These are phyloP conservation scores for Pavo muticus DNA, from an alignment of 2,113 vertebrate genomes.

Conservation along the genomic window DNA sequence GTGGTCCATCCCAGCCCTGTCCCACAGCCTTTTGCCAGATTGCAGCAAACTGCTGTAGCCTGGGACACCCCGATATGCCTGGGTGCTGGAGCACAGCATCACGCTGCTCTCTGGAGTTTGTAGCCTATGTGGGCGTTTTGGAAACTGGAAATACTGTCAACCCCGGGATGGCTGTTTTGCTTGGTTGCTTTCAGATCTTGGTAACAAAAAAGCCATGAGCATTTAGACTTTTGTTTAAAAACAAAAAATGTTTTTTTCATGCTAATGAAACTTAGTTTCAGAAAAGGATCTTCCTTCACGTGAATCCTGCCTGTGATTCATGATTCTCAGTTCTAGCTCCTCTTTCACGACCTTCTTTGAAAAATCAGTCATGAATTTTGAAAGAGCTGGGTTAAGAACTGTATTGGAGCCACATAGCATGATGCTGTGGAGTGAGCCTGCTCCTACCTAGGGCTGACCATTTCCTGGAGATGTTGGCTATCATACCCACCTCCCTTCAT, in stretches of 20 bases:
- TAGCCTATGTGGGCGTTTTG: not conserved
- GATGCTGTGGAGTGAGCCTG: not conserved
- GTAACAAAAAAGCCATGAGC: not conserved
- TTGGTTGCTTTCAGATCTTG: not conserved
- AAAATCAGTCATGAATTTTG: not conserved
- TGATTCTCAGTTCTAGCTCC: not conserved
- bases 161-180: not conserved
- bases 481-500: fast-evolving
- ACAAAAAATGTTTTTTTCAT: not conserved
- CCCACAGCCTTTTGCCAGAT: not conserved
- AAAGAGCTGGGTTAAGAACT: not conserved
- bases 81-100: fast-evolving
- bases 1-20: not conserved
- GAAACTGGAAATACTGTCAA: not conserved
- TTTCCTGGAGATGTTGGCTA: not conserved
- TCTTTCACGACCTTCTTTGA: not conserved
- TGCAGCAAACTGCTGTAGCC: not conserved
- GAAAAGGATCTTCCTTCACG: not conserved
- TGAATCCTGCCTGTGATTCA: not conserved
- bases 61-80: fast-evolving
- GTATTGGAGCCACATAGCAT: not conserved
- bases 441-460: not conserved
- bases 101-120: not conserved
- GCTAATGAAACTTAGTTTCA: not conserved
- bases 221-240: not conserved